Evolutionary conservation across 2,797 vertebrate species (phyloP).

Genomic region (Catamblyrhynchus diadema): DNA sequence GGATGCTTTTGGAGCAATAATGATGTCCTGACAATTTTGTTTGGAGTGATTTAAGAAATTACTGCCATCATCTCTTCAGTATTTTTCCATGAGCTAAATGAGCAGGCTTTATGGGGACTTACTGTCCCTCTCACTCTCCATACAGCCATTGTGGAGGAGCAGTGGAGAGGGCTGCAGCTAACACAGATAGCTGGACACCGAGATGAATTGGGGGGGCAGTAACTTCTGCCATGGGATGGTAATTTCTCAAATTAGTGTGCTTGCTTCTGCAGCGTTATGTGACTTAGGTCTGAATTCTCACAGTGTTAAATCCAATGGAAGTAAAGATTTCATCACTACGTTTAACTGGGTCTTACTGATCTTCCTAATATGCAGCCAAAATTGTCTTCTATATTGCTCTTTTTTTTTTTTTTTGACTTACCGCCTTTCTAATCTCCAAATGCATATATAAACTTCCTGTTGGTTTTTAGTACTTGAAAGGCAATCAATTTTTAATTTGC

Average conservation of each 20-base stretch:
- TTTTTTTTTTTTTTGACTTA: not conserved
- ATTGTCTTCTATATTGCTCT: not conserved
- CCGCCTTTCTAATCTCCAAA: not conserved
- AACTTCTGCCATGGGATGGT: not conserved
- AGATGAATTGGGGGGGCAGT: not conserved
- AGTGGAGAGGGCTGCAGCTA: not conserved
- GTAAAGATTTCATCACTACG: not conserved
- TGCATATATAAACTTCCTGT: not conserved
- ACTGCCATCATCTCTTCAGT: not conserved
- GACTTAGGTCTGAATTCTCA: not conserved
- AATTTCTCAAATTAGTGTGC: not conserved
- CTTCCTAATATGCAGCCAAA: not conserved
- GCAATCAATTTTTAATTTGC: slow-evolving; percentile 33
- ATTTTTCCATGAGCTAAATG: not conserved
- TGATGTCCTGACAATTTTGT: not conserved
- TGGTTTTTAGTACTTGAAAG: slow-evolving; percentile 11
- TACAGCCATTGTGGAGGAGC: not conserved
- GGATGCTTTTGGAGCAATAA: not conserved
- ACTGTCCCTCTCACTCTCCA: not conserved
- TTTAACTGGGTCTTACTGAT: not conserved
- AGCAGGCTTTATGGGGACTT: not conserved
- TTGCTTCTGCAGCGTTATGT: not conserved
- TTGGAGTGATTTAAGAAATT: not conserved
- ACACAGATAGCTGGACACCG: not conserved
- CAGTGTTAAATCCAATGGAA: not conserved